Evolutionary conservation across 2,797 vertebrate species (phyloP).

Genomic region (Pipistrellus pygmaeus): DNA sequence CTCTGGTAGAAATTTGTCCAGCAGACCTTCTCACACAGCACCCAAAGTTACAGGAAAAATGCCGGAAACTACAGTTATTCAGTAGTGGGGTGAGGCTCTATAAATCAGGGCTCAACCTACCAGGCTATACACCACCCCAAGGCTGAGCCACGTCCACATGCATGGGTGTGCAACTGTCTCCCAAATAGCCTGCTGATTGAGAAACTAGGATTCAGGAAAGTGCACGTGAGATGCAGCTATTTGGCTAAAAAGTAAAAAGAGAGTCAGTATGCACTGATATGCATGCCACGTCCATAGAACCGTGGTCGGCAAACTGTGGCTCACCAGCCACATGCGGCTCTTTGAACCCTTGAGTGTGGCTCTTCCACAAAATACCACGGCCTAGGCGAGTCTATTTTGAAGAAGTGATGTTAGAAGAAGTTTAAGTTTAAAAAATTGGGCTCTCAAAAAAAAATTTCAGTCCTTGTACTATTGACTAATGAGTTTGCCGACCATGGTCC

Average conservation of each 20-base stretch:
- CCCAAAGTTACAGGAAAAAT: not conserved
- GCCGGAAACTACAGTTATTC: not conserved
- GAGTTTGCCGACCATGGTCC: not conserved
- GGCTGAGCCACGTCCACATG: rapidly evolving
- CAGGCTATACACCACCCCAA: rapidly evolving
- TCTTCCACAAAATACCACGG: too few species aligned
- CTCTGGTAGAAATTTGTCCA: not conserved
- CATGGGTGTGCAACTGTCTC: rapidly evolving
- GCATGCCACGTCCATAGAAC: not conserved
- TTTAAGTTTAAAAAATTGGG: too few species aligned
- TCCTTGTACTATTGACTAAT: too few species aligned
- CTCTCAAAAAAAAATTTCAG: too few species aligned
- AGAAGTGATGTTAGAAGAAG: too few species aligned
- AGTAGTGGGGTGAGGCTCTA: rapidly evolving
- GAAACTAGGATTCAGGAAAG: not conserved
- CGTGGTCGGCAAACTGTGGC: too few species aligned
- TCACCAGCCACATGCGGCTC: too few species aligned
- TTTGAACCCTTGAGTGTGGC: too few species aligned
- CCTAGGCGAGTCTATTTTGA: too few species aligned
- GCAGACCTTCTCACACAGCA: rapidly evolving
- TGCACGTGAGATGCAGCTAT: rapidly evolving
- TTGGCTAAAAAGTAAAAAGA: not conserved
- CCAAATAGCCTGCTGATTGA: rapidly evolving
- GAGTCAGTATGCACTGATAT: too few species aligned
- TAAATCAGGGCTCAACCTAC: rapidly evolving